phyloP scores from a whole-genome alignment of 2,888 invertebrate species.

The Embidobia sp. region DNA sequence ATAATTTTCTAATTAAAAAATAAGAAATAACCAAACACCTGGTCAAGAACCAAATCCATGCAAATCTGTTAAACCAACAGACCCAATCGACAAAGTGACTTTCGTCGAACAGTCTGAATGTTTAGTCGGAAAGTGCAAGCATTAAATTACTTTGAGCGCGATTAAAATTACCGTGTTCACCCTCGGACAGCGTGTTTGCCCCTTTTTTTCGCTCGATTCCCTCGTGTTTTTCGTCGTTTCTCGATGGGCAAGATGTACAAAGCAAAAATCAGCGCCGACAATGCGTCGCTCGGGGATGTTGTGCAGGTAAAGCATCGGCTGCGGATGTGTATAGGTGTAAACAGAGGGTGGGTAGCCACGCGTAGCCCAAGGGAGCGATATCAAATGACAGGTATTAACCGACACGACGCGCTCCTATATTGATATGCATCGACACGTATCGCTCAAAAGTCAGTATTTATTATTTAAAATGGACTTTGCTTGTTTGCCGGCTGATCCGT shows the following conservation, averaged over 20 bases:
- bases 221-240: constrained; percentile 42
- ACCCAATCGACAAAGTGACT: constrained; percentile 38
- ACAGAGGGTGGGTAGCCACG: constrained; percentile 45
- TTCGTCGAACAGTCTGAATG: constrained; percentile 35
- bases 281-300: constrained; percentile 49
- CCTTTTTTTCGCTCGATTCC: constrained; percentile 31
- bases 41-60: too few relatives aligned
- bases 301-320: constrained; percentile 58
- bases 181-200: constrained; percentile 12
- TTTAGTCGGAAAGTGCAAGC: constrained; percentile 39
- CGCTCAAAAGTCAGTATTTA: constrained; percentile 56
- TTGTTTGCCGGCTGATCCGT: constrained; percentile 46
- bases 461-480: constrained; percentile 57
- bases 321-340: constrained; percentile 47
- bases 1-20: too few relatives aligned
- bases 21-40: too few relatives aligned
- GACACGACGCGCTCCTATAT: constrained; percentile 42
- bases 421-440: constrained; percentile 66
- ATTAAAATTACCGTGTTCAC: constrained; percentile 46
- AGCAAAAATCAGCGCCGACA: constrained; percentile 60
- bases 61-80: too few relatives aligned
- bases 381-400: constrained; percentile 60
- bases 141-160: constrained; percentile 53
- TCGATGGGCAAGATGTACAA: constrained; percentile 60
- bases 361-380: constrained; percentile 41